phyloP scores from a whole-genome alignment of 2,113 vertebrate genomes.

The Numida meleagris region DNA sequence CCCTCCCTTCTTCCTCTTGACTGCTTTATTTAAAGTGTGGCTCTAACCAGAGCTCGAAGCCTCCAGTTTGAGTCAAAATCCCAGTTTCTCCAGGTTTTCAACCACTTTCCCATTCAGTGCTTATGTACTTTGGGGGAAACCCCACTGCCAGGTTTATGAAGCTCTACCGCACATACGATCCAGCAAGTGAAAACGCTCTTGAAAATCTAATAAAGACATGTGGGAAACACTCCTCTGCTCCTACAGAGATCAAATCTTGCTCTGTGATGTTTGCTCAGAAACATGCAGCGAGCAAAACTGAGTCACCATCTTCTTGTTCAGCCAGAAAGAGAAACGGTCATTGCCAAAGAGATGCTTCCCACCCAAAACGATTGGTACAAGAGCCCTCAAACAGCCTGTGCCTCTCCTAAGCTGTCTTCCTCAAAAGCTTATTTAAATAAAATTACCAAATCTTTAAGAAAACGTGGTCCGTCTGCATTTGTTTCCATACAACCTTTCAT shows the following conservation, averaged over 20 bases:
- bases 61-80: background rate
- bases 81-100: background rate
- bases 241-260: background rate
- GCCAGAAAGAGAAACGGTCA: background rate
- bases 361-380: background rate
- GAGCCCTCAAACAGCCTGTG: background rate
- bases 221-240: background rate
- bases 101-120: background rate
- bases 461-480: background rate
- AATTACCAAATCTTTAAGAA: background rate
- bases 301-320: background rate
- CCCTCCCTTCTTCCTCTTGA: rapidly evolving
- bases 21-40: background rate
- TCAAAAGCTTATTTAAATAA: background rate
- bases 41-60: background rate
- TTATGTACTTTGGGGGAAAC: background rate
- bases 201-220: background rate
- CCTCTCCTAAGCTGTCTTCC: background rate
- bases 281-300: rapidly evolving
- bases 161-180: background rate
- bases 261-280: background rate
- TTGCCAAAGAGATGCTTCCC: background rate
- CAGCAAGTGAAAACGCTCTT: background rate
- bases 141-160: background rate
- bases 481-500: background rate